Evolutionary conservation across 1,140 invertebrate species (phyloP).

Genomic region (Drosophila subpulchrella): DNA sequence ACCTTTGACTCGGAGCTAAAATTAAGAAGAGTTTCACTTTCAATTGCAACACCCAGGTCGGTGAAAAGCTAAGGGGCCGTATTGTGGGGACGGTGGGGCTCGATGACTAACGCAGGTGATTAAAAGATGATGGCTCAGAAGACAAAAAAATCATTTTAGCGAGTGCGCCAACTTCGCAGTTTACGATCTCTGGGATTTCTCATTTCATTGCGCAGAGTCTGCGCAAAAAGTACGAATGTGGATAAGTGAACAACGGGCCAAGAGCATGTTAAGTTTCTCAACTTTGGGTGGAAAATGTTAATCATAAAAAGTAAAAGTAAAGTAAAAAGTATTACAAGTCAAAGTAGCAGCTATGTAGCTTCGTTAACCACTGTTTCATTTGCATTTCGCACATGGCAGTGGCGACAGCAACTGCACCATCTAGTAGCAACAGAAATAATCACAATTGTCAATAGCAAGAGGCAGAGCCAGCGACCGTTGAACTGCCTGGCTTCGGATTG

Average conservation of each 20-base stretch:
- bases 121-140: conserved; percentile 63
- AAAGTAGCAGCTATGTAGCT: conserved; percentile 23
- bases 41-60: conserved; percentile 65
- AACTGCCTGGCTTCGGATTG: conserved; percentile 31
- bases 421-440: conserved; percentile 23
- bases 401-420: conserved; percentile 29
- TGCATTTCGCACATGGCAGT: conserved; percentile 73
- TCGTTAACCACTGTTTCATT: conserved; percentile 67
- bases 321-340: conserved; percentile 75
- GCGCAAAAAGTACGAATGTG: conserved; percentile 64
- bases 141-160: conserved; percentile 42
- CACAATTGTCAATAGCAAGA: conserved; percentile 61
- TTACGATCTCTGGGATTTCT: conserved; percentile 78
- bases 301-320: conserved; percentile 81
- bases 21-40: conserved; percentile 79
- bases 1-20: conserved; percentile 43
- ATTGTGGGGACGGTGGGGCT: not conserved
- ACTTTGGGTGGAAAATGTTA: conserved; percentile 81
- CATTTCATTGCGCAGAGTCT: conserved; percentile 63
- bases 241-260: conserved; percentile 31
- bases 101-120: conserved; percentile 65
- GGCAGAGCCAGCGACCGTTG: conserved; percentile 36
- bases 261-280: conserved; percentile 74
- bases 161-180: conserved; percentile 58
- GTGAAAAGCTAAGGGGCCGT: not conserved